Conservation (phyloP, 1,140 invertebrate species). For the Drosophila sp. region DNA sequence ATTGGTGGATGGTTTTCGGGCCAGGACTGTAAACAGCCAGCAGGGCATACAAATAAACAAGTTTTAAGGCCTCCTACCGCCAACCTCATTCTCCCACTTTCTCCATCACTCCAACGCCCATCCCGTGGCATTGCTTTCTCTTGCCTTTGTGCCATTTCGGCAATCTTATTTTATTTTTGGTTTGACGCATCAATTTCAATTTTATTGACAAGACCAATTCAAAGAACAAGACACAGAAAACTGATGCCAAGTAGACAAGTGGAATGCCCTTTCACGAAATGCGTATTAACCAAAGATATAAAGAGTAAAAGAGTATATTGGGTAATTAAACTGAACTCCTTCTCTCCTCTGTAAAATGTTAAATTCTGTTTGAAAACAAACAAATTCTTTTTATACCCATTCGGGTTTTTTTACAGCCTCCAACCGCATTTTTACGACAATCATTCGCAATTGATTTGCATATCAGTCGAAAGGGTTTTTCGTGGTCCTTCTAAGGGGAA, state of each 20-base stretch:
- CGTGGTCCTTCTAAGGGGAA: conserved; percentile 49
- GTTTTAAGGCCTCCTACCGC: conserved; percentile 44
- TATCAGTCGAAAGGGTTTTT: conserved; percentile 45
- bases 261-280: background rate
- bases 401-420: conserved; percentile 27
- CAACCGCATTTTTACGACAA: conserved; percentile 5
- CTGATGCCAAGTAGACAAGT: background rate
- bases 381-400: background rate
- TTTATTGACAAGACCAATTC: conserved; percentile 67
- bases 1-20: conserved; percentile 39
- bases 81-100: background rate
- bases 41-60: conserved; percentile 70
- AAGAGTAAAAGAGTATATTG: background rate
- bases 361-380: no score
- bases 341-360: background rate
- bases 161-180: conserved; percentile 75
- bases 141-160: conserved; percentile 34
- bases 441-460: conserved; percentile 60
- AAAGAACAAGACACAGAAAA: background rate
- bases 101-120: conserved; percentile 28
- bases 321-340: conserved; percentile 8
- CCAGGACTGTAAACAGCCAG: conserved; percentile 33
- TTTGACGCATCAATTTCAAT: conserved; percentile 81
- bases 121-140: conserved; percentile 55
- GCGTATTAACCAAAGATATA: background rate